Evolutionary conservation across 2,113 vertebrate species (phyloP), one percentile per base, ranked within the genome.

Genomic region (Scalopus aquaticus): DNA sequence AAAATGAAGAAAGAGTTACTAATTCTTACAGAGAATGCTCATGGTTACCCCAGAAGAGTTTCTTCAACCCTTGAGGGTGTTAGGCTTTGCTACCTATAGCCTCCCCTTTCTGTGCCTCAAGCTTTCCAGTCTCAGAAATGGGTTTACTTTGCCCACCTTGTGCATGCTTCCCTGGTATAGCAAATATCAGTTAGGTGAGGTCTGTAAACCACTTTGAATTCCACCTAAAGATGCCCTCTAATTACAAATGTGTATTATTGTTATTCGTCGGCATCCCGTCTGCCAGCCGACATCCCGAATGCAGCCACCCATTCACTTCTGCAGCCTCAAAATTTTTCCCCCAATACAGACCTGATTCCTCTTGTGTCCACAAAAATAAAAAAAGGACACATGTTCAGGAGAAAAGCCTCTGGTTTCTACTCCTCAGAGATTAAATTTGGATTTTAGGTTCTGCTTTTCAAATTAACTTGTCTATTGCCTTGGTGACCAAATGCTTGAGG

Each of bases 391-490:
- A 35, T 76, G 83, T 76, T 70, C 28, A 54, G 46, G 44, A 84
- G 81, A 93, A 82, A 87, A 72, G 13, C 19, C 35, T 15, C 74
- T 32, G 49, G 24, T 80, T 64, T 95, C 77, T 88, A 10, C 20
- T 60, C 19, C 24, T n/a, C 37, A 76, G 16, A 70, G 13, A 70
- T 0, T 85, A 6, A 62, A 81, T 28, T 90, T 85, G 28, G 51
- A 49, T 64, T 93, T 91, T 85, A 65, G 22, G 9, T 46, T 93
- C 54, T 78, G 15, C 16, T 91, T 91, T 93, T 67, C 39, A 60
- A 88, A 58, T 39, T 86, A 74, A 73, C 67, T 65, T 30, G 3
- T 86, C 62, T 93, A 24, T n/a, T 94, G 82, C 19, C 72, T 79
- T 6, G 17, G 69, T 83, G 35, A 28, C 32, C 74, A 62, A 62